phyloP scores from a whole-genome alignment of 2,888 invertebrate genomes.

The Acanthosepion esculentum region DNA sequence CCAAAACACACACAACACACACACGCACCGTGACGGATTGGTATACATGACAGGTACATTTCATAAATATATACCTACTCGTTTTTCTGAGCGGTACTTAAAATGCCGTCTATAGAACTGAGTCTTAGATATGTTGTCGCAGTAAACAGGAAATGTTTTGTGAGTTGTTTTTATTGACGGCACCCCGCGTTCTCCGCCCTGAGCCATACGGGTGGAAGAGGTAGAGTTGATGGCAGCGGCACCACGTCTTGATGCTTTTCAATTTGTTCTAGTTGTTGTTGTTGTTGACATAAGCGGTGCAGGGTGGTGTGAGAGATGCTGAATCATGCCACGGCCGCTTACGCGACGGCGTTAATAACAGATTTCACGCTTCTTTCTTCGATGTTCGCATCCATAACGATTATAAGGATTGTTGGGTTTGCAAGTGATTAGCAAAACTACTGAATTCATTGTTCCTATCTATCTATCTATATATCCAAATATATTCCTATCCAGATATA shows the following conservation, averaged over 20 bases:
- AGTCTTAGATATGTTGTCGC: conserved; percentile 33
- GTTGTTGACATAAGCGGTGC: not conserved
- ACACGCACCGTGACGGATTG: not conserved
- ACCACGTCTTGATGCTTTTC: not conserved
- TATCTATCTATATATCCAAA: not conserved
- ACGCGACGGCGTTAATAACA: not conserved
- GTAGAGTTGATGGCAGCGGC: not conserved
- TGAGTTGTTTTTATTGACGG: not conserved
- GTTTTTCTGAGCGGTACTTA: not conserved
- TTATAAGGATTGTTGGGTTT: not conserved
- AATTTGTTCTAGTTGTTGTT: not conserved
- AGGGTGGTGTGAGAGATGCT: not conserved
- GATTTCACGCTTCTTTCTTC: not conserved
- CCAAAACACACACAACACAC: too few relatives aligned
- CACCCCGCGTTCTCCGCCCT: conserved; percentile 33
- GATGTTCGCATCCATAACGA: not conserved
- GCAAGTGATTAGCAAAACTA: not conserved
- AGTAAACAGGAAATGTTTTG: conserved; percentile 13
- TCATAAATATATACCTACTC: not conserved
- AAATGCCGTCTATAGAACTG: conserved; percentile 9
- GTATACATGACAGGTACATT: not conserved
- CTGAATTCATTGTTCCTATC: not conserved
- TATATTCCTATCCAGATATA: too few relatives aligned
- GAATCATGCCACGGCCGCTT: not conserved
- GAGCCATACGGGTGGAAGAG: not conserved